A percentile compares a stretch with the other conserved stretches of the same genome.
Conservation (phyloP, 1,140 invertebrate genomes). For the Penaeus chinensis region DNA sequence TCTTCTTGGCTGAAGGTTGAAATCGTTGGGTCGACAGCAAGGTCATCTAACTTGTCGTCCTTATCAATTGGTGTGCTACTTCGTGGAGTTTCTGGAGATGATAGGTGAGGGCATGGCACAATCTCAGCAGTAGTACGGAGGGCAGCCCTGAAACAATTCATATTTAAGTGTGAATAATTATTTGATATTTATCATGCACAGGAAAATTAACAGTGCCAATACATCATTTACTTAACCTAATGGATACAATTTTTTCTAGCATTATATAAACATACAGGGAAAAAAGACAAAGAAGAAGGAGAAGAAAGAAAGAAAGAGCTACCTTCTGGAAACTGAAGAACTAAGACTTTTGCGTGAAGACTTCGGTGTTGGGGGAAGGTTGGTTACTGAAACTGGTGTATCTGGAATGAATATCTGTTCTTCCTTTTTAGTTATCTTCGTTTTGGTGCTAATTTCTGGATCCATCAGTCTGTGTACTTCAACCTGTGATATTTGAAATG, state of each 20-base stretch:
- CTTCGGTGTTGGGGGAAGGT: constrained; percentile 33
- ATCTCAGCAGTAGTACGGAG: neutral
- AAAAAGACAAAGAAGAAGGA: too few species aligned
- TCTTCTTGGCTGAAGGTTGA: neutral
- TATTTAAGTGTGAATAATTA: neutral
- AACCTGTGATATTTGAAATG: neutral
- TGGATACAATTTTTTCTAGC: too few species aligned
- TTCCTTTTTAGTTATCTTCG: neutral
- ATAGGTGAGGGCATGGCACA: neutral
- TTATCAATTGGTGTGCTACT: constrained; percentile 43
- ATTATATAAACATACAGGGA: too few species aligned
- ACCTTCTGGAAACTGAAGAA: neutral
- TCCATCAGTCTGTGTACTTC: constrained; percentile 3
- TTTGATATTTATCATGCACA: too few species aligned
- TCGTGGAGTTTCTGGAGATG: constrained; percentile 15
- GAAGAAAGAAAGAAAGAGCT: too few species aligned
- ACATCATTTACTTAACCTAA: too few species aligned
- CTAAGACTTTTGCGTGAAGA: constrained; percentile 21
- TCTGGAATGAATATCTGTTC: neutral
- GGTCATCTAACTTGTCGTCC: neutral
- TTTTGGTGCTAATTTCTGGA: constrained; percentile 6
- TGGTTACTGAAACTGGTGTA: constrained; percentile 7
- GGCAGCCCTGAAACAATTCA: neutral
- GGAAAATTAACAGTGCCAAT: too few species aligned
- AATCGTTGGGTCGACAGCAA: constrained; percentile 15